These are phyloP conservation scores for Gryllus longicercus DNA, from an alignment of 2,888 invertebrate genomes.

Conservation along the genomic window DNA sequence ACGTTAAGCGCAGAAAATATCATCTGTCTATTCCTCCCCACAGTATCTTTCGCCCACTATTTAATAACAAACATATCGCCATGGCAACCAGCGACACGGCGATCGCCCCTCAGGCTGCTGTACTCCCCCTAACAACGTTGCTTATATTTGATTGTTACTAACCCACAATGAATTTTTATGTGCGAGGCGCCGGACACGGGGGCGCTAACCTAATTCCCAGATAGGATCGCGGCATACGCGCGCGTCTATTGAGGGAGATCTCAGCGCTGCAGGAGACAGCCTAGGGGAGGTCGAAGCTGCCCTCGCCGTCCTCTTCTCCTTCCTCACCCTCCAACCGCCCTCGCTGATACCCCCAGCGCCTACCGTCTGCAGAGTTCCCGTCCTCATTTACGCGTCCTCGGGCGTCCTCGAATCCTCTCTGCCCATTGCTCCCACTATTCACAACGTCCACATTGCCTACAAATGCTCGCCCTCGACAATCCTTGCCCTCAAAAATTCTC, in stretches of 20 bases:
- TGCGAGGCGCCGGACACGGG: slow-evolving; percentile 3
- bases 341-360: not conserved
- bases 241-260: not conserved
- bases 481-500: too few relatives aligned
- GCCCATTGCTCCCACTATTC: too few relatives aligned
- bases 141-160: slow-evolving; percentile 17
- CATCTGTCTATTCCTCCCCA: too few relatives aligned
- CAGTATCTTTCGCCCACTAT: not conserved
- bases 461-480: too few relatives aligned
- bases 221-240: not conserved
- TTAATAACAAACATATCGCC: not conserved
- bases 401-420: too few relatives aligned
- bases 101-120: not conserved
- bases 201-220: slow-evolving; percentile 2
- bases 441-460: too few relatives aligned
- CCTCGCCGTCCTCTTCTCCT: too few relatives aligned
- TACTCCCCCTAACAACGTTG: not conserved
- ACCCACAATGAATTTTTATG: slow-evolving; percentile 17
- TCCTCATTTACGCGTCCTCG: too few relatives aligned
- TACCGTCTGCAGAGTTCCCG: too few relatives aligned
- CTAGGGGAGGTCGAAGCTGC: not conserved
- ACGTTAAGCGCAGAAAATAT: not conserved
- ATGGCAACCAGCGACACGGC: not conserved
- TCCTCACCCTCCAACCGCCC: not conserved
- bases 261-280: not conserved